phyloP scores from a whole-genome alignment of 2,113 vertebrate genomes.

The Lamprotornis superbus region DNA sequence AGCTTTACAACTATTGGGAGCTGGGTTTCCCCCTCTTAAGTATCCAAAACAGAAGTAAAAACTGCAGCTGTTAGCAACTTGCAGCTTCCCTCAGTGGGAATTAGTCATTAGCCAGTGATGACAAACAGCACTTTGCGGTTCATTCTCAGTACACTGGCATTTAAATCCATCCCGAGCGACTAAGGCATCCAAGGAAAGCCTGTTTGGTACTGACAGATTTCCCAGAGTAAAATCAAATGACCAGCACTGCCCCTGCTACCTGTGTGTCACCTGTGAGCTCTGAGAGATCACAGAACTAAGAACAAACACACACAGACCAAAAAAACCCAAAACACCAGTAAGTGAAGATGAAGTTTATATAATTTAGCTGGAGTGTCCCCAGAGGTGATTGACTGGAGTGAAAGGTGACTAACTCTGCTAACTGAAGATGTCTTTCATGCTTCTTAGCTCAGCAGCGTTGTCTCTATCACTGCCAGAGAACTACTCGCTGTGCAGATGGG shows the following conservation, averaged over 20 bases:
- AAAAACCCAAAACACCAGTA: not conserved
- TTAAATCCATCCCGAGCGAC: not conserved
- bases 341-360: not conserved
- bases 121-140: not conserved
- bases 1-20: not conserved
- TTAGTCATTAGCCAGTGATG: not conserved
- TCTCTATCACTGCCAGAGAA: not conserved
- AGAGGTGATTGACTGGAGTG: not conserved
- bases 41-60: not conserved
- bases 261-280: not conserved
- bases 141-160: not conserved
- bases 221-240: not conserved
- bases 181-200: not conserved
- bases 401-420: not conserved
- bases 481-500: too few relatives aligned
- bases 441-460: not conserved
- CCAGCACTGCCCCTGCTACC: not conserved
- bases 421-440: not conserved
- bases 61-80: not conserved
- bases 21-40: not conserved
- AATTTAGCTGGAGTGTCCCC: not conserved
- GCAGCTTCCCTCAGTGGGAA: not conserved
- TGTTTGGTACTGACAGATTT: not conserved
- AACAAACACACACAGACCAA: not conserved
- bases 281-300: not conserved